Evolutionary conservation across 1,140 invertebrate species (phyloP).

Genomic region (Drosophila sp.): DNA sequence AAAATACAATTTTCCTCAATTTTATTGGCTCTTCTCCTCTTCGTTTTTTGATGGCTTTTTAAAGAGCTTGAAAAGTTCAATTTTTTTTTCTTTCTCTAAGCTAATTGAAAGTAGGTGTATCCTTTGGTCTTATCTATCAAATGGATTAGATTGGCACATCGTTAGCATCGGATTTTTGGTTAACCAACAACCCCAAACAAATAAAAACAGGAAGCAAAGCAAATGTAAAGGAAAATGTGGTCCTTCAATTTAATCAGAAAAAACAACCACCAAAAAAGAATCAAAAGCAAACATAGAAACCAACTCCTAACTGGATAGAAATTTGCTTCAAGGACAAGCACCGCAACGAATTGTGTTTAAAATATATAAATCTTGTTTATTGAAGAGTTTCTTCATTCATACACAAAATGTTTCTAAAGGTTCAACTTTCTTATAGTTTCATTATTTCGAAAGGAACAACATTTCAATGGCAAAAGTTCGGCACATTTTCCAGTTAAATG

Average conservation of each 20-base stretch:
- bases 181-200: slow-evolving; percentile 34
- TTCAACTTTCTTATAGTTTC: too few species aligned
- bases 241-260: slow-evolving; percentile 37
- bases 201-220: slow-evolving; percentile 14
- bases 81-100: background rate
- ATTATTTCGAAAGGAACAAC: too few species aligned
- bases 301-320: slow-evolving; percentile 27
- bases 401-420: too few species aligned
- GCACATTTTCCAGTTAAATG: too few species aligned
- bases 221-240: slow-evolving; percentile 14
- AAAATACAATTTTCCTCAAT: background rate
- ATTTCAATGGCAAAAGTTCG: too few species aligned
- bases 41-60: background rate
- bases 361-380: slow-evolving; percentile 2
- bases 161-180: slow-evolving; percentile 50
- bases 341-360: slow-evolving; percentile 53
- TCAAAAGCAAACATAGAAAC: slow-evolving; percentile 35
- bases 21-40: background rate
- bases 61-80: background rate
- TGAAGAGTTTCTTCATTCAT: too few species aligned
- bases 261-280: slow-evolving; percentile 55
- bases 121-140: slow-evolving; percentile 30
- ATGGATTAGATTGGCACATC: slow-evolving; percentile 68
- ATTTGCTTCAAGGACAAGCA: slow-evolving; percentile 42
- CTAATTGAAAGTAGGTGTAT: background rate